Conservation (phyloP, 2,797 vertebrate genomes). For the Characodon lateralis region DNA sequence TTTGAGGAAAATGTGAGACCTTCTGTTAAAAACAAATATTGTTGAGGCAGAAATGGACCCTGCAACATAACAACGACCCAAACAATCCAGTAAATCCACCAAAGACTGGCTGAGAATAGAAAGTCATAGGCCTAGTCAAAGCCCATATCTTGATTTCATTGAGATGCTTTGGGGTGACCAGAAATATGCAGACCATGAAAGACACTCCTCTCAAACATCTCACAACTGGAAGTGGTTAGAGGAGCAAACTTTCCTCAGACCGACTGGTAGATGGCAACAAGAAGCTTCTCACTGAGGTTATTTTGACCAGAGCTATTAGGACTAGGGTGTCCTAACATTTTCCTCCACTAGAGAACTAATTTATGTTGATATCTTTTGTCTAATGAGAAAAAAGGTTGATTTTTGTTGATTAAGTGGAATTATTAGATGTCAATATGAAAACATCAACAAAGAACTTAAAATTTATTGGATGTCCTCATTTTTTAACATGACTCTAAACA, state of each 20-base stretch:
- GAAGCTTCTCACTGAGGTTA: neutral
- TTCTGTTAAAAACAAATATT: no score
- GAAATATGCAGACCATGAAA: neutral
- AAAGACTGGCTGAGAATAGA: neutral
- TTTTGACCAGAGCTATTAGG: no score
- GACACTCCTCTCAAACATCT: neutral
- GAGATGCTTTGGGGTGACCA: neutral
- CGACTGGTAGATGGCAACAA: neutral
- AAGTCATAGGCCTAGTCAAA: neutral
- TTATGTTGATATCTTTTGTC: neutral
- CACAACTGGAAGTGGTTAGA: neutral
- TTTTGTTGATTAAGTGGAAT: neutral
- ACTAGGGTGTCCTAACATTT: no score
- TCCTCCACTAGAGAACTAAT: neutral
- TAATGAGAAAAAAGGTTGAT: neutral
- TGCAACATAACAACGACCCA: neutral
- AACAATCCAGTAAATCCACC: neutral
- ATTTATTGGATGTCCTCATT: neutral
- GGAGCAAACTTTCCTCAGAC: neutral
- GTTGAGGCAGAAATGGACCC: neutral
- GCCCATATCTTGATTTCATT: neutral
- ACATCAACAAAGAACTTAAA: neutral
- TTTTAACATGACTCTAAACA: constrained; percentile 3
- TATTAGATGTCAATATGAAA: neutral
- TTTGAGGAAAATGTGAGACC: no score